phyloP scores from a whole-genome alignment of 35 echinoderm and acorn worm species.

The Diadema setosum region DNA sequence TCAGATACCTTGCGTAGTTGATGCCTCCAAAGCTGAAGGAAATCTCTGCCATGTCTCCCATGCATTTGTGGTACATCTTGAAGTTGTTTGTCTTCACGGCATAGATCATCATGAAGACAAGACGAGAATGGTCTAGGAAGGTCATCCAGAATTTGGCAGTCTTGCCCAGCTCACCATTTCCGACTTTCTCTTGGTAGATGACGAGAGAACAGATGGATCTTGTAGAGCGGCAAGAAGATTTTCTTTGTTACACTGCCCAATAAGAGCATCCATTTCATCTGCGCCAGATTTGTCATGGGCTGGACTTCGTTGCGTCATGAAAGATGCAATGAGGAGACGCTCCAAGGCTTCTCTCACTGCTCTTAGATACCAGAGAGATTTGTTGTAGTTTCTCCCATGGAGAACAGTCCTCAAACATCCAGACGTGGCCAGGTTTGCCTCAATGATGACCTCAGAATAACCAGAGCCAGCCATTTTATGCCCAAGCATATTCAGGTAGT shows the following conservation, averaged over 20 bases:
- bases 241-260: not conserved
- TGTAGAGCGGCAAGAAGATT: not conserved
- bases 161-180: conserved; percentile 47
- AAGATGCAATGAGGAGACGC: not conserved
- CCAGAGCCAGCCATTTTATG: conserved; percentile 39
- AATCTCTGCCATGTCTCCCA: conserved; percentile 36
- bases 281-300: not conserved
- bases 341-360: not conserved
- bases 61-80: conserved; percentile 19
- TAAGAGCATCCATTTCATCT: not conserved
- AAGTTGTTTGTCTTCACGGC: conserved; percentile 72
- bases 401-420: not conserved
- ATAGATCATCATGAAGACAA: conserved; percentile 40
- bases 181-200: conserved; percentile 48
- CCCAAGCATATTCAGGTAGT: conserved; percentile 28
- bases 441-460: not conserved
- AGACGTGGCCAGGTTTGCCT: not conserved
- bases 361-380: conserved; percentile 22
- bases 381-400: conserved; percentile 15
- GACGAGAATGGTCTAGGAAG: conserved; percentile 44
- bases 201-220: not conserved
- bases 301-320: not conserved
- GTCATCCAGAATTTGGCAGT: conserved; percentile 60
- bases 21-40: conserved; percentile 27
- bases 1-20: conserved; percentile 32